phyloP scores from a whole-genome alignment of 2,797 vertebrate genomes.

The Zalophus californianus region DNA sequence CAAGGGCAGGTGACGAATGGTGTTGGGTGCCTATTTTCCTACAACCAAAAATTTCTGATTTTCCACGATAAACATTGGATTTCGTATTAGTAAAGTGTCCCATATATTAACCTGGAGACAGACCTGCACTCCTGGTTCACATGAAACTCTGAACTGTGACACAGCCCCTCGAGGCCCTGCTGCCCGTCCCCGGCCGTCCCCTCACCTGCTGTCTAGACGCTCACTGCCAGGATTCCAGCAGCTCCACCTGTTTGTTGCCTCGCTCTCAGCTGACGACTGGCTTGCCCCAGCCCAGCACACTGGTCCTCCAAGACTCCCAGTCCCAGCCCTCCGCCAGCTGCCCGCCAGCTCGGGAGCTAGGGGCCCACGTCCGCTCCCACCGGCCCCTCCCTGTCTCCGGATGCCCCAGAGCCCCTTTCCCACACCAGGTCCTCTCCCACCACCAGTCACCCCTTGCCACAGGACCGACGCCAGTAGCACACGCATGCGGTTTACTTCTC shows the following conservation, averaged over 20 bases:
- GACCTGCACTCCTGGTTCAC: background rate
- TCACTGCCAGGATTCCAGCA: background rate
- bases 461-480: background rate
- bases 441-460: background rate
- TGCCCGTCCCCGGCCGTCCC: too few species aligned
- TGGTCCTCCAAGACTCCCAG: background rate
- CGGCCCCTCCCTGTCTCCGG: background rate
- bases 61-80: background rate
- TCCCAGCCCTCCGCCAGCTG: background rate
- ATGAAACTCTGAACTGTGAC: background rate
- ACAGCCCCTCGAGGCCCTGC: background rate
- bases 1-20: background rate
- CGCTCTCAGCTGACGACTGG: background rate
- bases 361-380: background rate
- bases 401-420: background rate
- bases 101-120: background rate
- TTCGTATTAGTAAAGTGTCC: background rate
- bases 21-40: background rate
- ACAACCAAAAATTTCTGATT: background rate
- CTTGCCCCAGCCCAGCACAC: background rate
- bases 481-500: background rate
- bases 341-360: background rate
- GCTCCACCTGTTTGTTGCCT: background rate
- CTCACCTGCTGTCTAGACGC: background rate
- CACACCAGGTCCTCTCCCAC: background rate